phyloP scores from a whole-genome alignment of 2,888 invertebrate species.

The Drosophila falleni region DNA sequence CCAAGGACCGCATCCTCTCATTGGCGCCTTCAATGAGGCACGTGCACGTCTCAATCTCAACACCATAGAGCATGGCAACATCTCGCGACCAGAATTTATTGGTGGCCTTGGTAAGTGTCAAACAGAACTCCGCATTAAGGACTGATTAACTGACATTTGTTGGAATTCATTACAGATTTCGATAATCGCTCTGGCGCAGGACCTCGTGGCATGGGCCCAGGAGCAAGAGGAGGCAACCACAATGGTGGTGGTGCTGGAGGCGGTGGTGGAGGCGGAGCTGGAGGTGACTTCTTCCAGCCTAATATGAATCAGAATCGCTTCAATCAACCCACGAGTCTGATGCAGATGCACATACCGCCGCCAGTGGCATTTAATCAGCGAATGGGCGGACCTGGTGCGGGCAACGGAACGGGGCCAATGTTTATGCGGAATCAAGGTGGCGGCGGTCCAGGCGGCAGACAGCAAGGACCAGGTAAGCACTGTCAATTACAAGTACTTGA shows the following conservation, averaged over 20 bases:
- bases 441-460: conserved; percentile 69
- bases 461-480: conserved; percentile 76
- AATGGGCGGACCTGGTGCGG: conserved; percentile 73
- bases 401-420: conserved; percentile 67
- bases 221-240: conserved; percentile 57
- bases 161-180: conserved; percentile 69
- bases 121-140: neutral
- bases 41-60: conserved; percentile 73
- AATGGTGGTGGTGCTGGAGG: conserved; percentile 55
- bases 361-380: conserved; percentile 82
- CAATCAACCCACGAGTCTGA: conserved; percentile 83
- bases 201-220: conserved; percentile 55
- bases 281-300: conserved; percentile 79
- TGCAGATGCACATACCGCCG: conserved; percentile 85
- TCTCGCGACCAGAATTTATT: conserved; percentile 81
- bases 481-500: neutral
- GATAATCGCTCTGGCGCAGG: conserved; percentile 75
- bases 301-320: conserved; percentile 85
- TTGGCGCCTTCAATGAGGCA: conserved; percentile 66
- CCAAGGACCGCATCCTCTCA: conserved; percentile 36
- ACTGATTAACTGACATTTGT: neutral
- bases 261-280: conserved; percentile 56
- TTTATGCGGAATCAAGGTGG: conserved; percentile 73
- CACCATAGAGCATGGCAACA: conserved; percentile 75
- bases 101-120: conserved; percentile 65